Percentiles rank a stretch among this genome's conserved stretches.
These are phyloP conservation scores for Somateria mollissima DNA, from an alignment of 2,797 vertebrate species.

Conservation along the genomic window DNA sequence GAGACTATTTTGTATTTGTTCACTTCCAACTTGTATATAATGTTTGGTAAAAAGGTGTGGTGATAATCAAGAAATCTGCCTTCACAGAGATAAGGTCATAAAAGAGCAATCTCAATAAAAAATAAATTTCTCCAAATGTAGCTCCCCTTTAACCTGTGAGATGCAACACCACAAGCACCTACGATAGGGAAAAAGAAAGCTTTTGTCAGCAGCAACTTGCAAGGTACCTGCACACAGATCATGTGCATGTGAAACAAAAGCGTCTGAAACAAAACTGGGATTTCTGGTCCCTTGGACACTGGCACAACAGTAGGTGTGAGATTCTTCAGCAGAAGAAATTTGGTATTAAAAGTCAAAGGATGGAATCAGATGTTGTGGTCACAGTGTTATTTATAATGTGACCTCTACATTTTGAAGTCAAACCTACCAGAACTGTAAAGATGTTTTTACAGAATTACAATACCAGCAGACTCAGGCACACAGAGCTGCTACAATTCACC, in stretches of 20 bases:
- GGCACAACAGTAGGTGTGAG: background rate
- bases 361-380: background rate
- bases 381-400: background rate
- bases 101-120: background rate
- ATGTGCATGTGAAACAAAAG: background rate
- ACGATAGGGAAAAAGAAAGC: background rate
- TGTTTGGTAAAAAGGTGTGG: background rate
- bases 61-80: background rate
- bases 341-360: background rate
- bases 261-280: background rate
- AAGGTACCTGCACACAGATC: background rate
- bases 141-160: background rate
- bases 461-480: accelerated
- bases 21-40: background rate
- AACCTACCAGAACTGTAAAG: background rate
- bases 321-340: background rate
- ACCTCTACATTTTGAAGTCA: background rate
- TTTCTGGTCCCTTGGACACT: background rate
- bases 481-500: background rate
- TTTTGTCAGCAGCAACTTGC: background rate
- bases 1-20: background rate
- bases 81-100: background rate
- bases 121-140: background rate
- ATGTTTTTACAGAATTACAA: background rate
- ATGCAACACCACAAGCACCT: background rate